These are phyloP conservation scores for Dorcus parallelipipedus DNA, from an alignment of 2,888 invertebrate species.

Conservation along the genomic window DNA sequence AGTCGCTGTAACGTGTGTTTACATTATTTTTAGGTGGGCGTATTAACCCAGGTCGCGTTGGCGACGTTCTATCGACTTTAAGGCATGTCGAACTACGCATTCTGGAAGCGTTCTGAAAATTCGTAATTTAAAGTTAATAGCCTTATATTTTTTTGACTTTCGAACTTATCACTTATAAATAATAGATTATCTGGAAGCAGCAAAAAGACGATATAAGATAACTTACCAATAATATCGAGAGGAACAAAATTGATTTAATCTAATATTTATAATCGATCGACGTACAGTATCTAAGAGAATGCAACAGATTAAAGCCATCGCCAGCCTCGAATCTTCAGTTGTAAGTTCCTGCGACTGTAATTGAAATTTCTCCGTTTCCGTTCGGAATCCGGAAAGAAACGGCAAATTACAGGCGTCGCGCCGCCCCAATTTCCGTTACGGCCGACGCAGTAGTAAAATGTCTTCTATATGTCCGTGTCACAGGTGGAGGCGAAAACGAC, in stretches of 20 bases:
- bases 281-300: not conserved
- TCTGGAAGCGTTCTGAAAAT: too few relatives aligned
- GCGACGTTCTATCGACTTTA: too few relatives aligned
- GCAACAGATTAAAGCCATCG: not conserved
- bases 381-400: not conserved
- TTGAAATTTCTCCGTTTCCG: slow-evolving; percentile 11
- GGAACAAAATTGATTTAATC: not conserved
- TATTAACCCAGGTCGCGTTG: too few relatives aligned
- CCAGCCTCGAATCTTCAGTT: not conserved
- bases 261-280: not conserved
- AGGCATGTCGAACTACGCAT: too few relatives aligned
- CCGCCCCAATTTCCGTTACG: slow-evolving; percentile 3
- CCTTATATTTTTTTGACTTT: too few relatives aligned
- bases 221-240: not conserved
- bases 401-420: slow-evolving; percentile 5
- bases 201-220: too few relatives aligned
- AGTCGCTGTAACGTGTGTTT: too few relatives aligned
- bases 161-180: too few relatives aligned
- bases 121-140: too few relatives aligned
- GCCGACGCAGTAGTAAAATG: slow-evolving; percentile 11
- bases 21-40: too few relatives aligned
- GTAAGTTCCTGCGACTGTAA: slow-evolving; percentile 2
- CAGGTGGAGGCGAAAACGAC: not conserved
- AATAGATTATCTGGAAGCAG: too few relatives aligned
- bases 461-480: slow-evolving; percentile 5